Base-by-base conservation (phyloP, 2,797 vertebrate species). In the Cottoperca gobio region DNA sequence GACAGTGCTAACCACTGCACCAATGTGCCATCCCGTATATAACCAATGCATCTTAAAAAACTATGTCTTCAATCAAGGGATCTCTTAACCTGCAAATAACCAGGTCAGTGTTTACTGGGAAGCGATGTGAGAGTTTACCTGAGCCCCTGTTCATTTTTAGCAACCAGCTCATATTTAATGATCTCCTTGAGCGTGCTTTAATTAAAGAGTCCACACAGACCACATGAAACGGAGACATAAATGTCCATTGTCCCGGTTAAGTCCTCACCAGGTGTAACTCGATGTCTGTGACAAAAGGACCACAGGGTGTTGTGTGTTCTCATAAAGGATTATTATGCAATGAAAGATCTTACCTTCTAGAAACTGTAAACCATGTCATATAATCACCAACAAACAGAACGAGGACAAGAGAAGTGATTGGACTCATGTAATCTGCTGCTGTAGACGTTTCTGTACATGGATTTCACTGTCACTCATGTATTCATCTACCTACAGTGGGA, bases 291-390 rank as follows among this genome's bases (percentile, higher is more conserved):
- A 90, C 84, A 85, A 42, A 78, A 81, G 54, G 71, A 73, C 83
- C 69, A 2, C 78, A 39, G 83, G 85, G 57, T 50, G 37, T 76
- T 86, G 48, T 71, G 74, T 21, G 21, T 12, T 66, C 77, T 79
- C 52, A 81, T 73, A 75, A 33, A 63, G 73, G 72, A 73, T 85
- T 78, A 77, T 83, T 88, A 86, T 68, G 78, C 69, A 90, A 86
- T 58, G 39, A 73, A 46, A 45, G 77, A 77, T 67, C 79, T 74
- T 67, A 72, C 58, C 73, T 60, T 64, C 37, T 68, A 43, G 82
- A 86, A 89, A 89, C 70, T 55, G 65, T 60, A 87, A 79, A 88
- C 85, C 52, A 24, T 33, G 80, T 85, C 80, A 82, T 81, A 67
- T 74, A 76, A 87, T 86, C 61, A 23, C 48, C 54, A 69, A 64